A percentile compares a stretch with the other conserved stretches of the same genome.
phyloP scores from a whole-genome alignment of 2,797 vertebrate species.

The Monodelphis domestica region DNA sequence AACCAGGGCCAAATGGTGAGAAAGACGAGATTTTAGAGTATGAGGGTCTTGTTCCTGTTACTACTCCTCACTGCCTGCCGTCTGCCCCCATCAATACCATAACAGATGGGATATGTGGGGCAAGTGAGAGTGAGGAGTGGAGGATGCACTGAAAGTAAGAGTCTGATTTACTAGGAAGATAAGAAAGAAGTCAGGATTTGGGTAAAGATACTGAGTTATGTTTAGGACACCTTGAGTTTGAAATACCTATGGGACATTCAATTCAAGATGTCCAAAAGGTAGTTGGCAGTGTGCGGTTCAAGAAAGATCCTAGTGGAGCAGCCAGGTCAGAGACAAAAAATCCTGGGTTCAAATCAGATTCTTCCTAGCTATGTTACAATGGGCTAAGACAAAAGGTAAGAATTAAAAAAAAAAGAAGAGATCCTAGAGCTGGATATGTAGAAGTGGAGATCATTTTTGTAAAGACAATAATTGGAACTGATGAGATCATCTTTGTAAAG shows the following conservation, averaged over 20 bases:
- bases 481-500: background rate
- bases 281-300: background rate
- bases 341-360: too few species aligned
- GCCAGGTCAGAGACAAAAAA: too few species aligned
- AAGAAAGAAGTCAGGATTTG: background rate
- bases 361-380: too few species aligned
- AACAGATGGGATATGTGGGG: background rate
- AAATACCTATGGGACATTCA: background rate
- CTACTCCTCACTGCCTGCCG: too few species aligned
- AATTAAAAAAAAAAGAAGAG: too few species aligned
- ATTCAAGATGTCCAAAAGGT: background rate
- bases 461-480: background rate
- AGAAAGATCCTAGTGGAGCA: background rate
- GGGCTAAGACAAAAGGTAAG: too few species aligned
- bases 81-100: too few species aligned
- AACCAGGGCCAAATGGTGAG: too few species aligned
- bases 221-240: background rate
- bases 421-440: background rate
- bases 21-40: too few species aligned
- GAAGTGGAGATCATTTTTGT: background rate
- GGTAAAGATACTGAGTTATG: background rate
- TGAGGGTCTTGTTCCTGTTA: too few species aligned
- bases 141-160: background rate
- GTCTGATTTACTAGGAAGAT: background rate
- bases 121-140: background rate